Conservation (phyloP, 2,888 invertebrate species). For the Conchocele bisecta region DNA sequence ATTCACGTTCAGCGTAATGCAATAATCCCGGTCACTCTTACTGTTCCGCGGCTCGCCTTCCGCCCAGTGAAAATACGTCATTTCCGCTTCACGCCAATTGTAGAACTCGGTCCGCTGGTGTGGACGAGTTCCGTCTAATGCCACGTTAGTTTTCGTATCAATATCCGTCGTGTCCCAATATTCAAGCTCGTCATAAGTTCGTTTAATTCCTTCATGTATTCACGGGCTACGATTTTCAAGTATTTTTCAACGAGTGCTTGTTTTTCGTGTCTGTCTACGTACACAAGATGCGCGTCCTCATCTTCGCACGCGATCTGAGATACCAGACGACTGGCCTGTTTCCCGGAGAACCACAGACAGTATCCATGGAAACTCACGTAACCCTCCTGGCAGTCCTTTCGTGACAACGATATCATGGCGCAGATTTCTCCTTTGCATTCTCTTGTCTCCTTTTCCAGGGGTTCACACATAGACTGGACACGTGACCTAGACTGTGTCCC, state of each 20-base stretch:
- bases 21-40: conserved; percentile 47
- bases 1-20: conserved; percentile 42
- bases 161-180: conserved; percentile 4
- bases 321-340: conserved; percentile 27
- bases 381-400: conserved; percentile 36
- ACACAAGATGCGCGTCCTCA: conserved; percentile 45
- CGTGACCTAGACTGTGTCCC: conserved; percentile 42
- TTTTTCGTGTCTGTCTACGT: conserved; percentile 24
- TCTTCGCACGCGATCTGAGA: conserved; percentile 40
- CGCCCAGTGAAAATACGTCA: conserved; percentile 54
- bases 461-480: conserved; percentile 37
- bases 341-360: conserved; percentile 47
- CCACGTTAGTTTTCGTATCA: conserved; percentile 40
- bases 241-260: conserved; percentile 33
- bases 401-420: not conserved
- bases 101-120: conserved; percentile 19
- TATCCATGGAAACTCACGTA: conserved; percentile 40
- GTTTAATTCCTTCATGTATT: conserved; percentile 41
- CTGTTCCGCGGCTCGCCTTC: conserved; percentile 42
- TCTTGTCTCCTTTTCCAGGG: conserved; percentile 15
- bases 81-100: conserved; percentile 32
- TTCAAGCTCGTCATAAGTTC: not conserved
- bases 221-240: conserved; percentile 22
- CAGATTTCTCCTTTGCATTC: conserved; percentile 19
- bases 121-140: conserved; percentile 42